Evolutionary conservation across 2,888 invertebrate species (phyloP), one percentile per base, ranked within the genome.

Genomic region (Idaea straminata): DNA sequence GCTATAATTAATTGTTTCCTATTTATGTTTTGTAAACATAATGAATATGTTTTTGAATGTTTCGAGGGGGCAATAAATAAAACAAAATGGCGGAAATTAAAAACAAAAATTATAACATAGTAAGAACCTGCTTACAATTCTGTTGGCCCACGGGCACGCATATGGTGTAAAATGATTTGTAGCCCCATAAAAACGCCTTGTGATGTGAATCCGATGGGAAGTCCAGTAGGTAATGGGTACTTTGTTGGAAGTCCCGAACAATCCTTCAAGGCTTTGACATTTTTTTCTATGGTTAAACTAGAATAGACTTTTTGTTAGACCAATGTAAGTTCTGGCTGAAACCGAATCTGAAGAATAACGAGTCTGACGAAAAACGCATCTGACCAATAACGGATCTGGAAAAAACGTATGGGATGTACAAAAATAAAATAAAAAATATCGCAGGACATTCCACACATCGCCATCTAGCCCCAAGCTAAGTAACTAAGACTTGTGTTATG

Each of bases 111-210:
- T 47, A 13, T 47, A 47, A 47, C 47, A 13, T 47, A 47, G 47
- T 47, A 47, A 47, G 47, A 47, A 47, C 13, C 47, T 47, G 10
- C 47, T 47, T 47, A 47, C 13, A 7, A 47, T 47, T 47, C 5
- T 47, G 47, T 47, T 47, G 47, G 47, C 47, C 47, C 47, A 5
- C 7, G 10, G 47, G 68, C 60, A 66, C 78, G 13, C 47, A 13
- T 47, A 13, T 13, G 47, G 47, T 47, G 47, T 47, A 47, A 47
- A 47, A 83, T 85, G 83, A 84, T 84, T 85, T 85, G 83, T 84
- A 67, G 69, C 74, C 77, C 74, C 74, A 80, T 81, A 83, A 83
- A 79, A 81, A 79, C 78, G 79, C 77, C 79, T 73, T 73, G 68
- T 72, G 77, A 76, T 77, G 70, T 64, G 64, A 64, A 63, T 61